These are phyloP conservation scores for Plebejus melissa DNA, from an alignment of 2,888 invertebrate genomes.

Conservation along the genomic window DNA sequence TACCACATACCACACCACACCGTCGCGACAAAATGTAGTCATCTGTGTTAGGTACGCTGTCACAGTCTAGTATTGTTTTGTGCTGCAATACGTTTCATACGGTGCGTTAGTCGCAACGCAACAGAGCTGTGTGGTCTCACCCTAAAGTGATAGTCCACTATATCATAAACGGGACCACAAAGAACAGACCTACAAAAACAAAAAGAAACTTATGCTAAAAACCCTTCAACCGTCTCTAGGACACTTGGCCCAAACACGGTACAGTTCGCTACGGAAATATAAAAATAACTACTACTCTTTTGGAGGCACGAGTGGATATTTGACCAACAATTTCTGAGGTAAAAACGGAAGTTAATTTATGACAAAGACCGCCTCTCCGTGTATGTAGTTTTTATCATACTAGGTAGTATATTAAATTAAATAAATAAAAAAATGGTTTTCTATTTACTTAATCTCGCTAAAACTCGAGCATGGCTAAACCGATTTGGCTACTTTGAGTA, in stretches of 20 bases:
- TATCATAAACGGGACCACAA: conserved; percentile 27
- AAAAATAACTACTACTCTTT: not conserved
- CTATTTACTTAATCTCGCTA: too few relatives aligned
- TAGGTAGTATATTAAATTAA: too few relatives aligned
- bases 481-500: too few relatives aligned
- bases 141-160: not conserved
- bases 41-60: too few relatives aligned
- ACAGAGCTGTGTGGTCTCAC: not conserved
- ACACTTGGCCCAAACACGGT: conserved; percentile 22
- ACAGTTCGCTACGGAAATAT: conserved; percentile 6
- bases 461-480: too few relatives aligned
- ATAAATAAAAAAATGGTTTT: too few relatives aligned
- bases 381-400: too few relatives aligned
- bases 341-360: not conserved
- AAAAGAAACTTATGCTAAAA: conserved; percentile 26
- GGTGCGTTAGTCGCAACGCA: not conserved
- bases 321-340: not conserved
- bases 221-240: conserved; percentile 14
- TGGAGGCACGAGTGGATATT: not conserved
- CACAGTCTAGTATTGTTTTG: too few relatives aligned
- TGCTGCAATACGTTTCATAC: not conserved
- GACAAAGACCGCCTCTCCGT: too few relatives aligned
- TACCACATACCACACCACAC: too few relatives aligned
- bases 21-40: too few relatives aligned
- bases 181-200: conserved; percentile 26